Conservation (phyloP, 2,888 invertebrate species). For the Acrocyrtus sp. region DNA sequence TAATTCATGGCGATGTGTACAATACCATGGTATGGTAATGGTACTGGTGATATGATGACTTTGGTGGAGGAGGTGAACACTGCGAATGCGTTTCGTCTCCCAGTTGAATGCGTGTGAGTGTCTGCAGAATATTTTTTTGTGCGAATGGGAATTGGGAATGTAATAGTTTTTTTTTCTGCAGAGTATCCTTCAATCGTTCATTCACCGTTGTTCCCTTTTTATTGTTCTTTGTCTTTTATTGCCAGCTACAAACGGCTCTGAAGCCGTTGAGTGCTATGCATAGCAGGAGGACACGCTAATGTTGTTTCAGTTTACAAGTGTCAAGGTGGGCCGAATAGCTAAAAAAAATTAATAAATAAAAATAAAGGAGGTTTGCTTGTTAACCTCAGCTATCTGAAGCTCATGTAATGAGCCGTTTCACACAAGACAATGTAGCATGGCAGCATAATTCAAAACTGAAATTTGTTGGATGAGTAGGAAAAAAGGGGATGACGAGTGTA, state of each 20-base stretch:
- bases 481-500: no score
- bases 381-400: no score
- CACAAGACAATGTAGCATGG: no score
- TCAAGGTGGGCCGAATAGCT: slow-evolving; percentile 45
- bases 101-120: background rate
- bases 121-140: background rate
- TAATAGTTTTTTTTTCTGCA: background rate
- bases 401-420: no score
- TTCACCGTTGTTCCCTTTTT: slow-evolving; percentile 51
- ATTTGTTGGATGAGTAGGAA: no score
- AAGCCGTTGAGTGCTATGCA: no score
- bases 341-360: slow-evolving; percentile 17
- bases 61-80: background rate
- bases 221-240: slow-evolving; percentile 38
- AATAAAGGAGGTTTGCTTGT: no score
- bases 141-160: background rate
- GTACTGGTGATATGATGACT: background rate
- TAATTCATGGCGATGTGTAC: background rate
- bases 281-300: slow-evolving; percentile 27
- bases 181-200: slow-evolving; percentile 46
- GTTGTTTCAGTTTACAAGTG: slow-evolving; percentile 46
- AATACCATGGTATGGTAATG: background rate
- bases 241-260: no score
- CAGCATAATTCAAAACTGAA: no score
- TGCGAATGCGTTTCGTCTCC: no score